Evolutionary conservation across 2,797 vertebrate species (phyloP).

Genomic region (Hephaestus fuliginosus): DNA sequence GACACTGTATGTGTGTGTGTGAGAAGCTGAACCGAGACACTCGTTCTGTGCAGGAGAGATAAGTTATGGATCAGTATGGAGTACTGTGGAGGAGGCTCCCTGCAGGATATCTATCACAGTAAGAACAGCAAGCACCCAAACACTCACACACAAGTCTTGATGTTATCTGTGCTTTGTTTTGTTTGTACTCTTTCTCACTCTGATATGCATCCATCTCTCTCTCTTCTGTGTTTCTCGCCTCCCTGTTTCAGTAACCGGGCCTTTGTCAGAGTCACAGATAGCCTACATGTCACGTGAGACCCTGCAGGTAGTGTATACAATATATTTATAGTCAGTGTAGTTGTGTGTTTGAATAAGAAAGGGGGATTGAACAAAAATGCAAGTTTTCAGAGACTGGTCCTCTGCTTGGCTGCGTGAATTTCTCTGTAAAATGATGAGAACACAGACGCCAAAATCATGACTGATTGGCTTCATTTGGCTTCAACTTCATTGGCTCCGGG

Average conservation of each 20-base stretch:
- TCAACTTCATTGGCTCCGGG: not conserved
- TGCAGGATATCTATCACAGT: conserved; percentile 99
- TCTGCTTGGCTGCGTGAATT: not conserved
- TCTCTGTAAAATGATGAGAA: not conserved
- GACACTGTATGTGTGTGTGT: not conserved
- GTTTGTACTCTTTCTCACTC: not conserved
- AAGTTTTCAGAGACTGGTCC: not conserved
- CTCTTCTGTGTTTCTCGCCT: not conserved
- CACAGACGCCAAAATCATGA: not conserved
- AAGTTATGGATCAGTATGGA: conserved; percentile 99
- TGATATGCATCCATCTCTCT: not conserved
- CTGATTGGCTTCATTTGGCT: not conserved
- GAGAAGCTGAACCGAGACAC: conserved; percentile 11
- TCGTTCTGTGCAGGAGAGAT: conserved; percentile 89
- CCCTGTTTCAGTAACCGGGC: conserved; percentile 91
- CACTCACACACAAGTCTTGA: conserved; percentile 5
- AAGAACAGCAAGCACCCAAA: conserved; percentile 49
- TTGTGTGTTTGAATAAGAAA: not conserved
- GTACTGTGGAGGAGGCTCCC: conserved; percentile 97
- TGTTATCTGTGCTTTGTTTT: not conserved
- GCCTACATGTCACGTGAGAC: conserved; percentile 98
- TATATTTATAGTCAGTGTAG: not conserved
- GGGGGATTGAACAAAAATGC: not conserved
- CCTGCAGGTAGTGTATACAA: conserved; percentile 88
- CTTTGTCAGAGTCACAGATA: conserved; percentile 96